Base-by-base conservation (phyloP, 2,888 invertebrate species). In the Luperina nickerlii region DNA sequence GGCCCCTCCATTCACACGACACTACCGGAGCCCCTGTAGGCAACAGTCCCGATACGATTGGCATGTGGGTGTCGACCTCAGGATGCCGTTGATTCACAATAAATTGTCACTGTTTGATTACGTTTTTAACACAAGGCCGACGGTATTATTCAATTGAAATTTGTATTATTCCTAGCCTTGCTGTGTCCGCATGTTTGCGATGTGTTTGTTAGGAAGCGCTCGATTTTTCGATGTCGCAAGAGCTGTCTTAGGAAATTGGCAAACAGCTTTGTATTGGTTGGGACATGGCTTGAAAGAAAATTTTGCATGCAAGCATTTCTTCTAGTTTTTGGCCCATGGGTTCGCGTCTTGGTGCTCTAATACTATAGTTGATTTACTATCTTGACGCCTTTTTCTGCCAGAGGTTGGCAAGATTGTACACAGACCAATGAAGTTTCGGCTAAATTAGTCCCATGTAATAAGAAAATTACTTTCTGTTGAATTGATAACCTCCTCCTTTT, bases 131-230 rank as follows among this genome's bases (percentile, higher is more conserved):
- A 79, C 90, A 91, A 92, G 92, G 93, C 81, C 91, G 78, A 78
- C 70, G 81, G 88, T 86, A 93, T 93, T 92, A 92, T 93, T 92
- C 93, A 93, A 93, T 93, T 92, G 90, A 91, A 81, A 82, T 87
- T 90, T 90, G 32, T 32, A 32, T 90, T 92, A 88, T 86, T 87
- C 78, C 83, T 81, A 81, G 82, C 81, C 84, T 82, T 86, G 62
- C 69, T 70, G 54, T 87, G 65, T 76, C 76, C 81, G 67, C 38
- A 72, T 80, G 62, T 60, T 87, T 74, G 60, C n/a, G 38, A 27
- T 77, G 75, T 78, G 32, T 42, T 60, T 32, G 51, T 83, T 57
- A 60, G 13, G 32, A 45, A 24, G 18, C 24, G 13, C n/a, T 54
- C 13, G 27, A 24, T 24, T 54, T 60, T 68, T 83, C 1, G 60